phyloP scores from a whole-genome alignment of 2,797 vertebrate genomes.

The Schizothorax lantsangensis region DNA sequence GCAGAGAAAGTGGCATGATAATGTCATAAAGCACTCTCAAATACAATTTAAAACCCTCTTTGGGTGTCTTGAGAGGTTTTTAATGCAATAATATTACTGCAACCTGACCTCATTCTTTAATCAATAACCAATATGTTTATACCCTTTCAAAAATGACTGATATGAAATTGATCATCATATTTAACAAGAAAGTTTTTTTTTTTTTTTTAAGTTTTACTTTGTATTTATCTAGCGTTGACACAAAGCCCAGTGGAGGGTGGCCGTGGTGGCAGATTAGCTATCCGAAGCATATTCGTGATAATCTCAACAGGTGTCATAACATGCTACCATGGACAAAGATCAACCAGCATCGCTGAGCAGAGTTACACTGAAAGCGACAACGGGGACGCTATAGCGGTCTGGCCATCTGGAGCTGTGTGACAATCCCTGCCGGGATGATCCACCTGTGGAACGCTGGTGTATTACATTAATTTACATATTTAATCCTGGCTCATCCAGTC shows the following conservation, averaged over 20 bases:
- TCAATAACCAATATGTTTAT: neutral
- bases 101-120: slow-evolving; percentile 7
- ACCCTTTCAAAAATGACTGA: neutral
- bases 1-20: slow-evolving; percentile 12
- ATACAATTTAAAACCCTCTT: neutral
- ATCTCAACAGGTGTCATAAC: slow-evolving; percentile 31
- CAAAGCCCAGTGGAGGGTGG: neutral
- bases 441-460: slow-evolving; percentile 35
- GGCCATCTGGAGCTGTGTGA: slow-evolving; percentile 26
- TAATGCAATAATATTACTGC: neutral
- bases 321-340: slow-evolving; percentile 27
- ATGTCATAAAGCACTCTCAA: neutral
- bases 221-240: neutral
- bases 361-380: slow-evolving; percentile 21
- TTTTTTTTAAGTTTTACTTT: neutral
- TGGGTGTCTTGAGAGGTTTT: neutral
- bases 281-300: slow-evolving; percentile 13
- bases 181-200: neutral
- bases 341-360: slow-evolving; percentile 5
- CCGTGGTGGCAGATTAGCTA: neutral
- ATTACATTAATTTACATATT: slow-evolving; percentile 45
- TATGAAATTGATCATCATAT: neutral
- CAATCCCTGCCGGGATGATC: slow-evolving; percentile 21
- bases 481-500: slow-evolving; percentile 21
- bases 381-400: neutral